A percentile compares a stretch with the other conserved stretches of the same genome.
phyloP scores from a whole-genome alignment of 30 jellyfish, hydroid and myxozoan species.

The Catostylus mosaicus region DNA sequence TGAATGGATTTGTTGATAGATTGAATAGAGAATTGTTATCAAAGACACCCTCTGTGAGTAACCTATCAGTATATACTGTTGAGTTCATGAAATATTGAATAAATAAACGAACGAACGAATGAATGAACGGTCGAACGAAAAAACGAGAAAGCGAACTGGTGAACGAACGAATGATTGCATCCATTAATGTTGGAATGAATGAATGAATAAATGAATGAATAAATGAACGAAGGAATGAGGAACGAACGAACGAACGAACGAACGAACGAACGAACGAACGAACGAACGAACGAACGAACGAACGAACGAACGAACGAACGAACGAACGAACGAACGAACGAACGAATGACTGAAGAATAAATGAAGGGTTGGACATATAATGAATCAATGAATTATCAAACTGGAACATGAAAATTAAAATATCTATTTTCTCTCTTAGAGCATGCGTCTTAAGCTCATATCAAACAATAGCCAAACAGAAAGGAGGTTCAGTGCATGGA shows the following conservation, averaged over 20 bases:
- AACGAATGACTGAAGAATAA: neutral
- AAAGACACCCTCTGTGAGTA: constrained; percentile 96
- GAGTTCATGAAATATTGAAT: no score
- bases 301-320: neutral
- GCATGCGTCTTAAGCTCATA: constrained; percentile 94
- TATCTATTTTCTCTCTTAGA: constrained; percentile 70
- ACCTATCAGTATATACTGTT: no score
- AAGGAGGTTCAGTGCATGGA: constrained; percentile 99
- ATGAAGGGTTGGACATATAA: no score
- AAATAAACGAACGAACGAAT: no score
- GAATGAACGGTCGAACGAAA: neutral
- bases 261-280: neutral
- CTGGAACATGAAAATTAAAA: no score
- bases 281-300: neutral
- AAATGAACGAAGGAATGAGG: neutral
- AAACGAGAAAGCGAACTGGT: neutral
- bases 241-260: neutral
- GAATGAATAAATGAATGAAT: neutral
- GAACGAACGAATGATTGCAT: neutral
- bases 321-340: neutral
- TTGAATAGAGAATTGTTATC: constrained; percentile 92
- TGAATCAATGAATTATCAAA: no score
- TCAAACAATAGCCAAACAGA: constrained; percentile 92
- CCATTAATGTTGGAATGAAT: neutral
- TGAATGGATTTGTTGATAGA: constrained; percentile 97